Conservation (phyloP, 2,888 invertebrate genomes). For the Nemoura dubitans region DNA sequence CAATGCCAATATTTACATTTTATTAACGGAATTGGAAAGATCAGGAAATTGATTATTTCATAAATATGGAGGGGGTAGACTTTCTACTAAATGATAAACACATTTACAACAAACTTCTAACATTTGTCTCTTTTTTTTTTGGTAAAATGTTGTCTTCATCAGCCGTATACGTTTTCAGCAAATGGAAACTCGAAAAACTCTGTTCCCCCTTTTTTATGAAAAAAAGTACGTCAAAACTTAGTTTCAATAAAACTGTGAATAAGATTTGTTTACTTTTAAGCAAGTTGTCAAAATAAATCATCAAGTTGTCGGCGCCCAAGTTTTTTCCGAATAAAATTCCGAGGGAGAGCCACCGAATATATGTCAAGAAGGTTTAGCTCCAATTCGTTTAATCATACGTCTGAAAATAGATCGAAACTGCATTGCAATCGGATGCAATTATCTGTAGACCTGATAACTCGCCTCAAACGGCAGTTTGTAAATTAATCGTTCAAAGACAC, state of each 20-base stretch:
- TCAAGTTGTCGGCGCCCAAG: background rate
- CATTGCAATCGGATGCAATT: background rate
- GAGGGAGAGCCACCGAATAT: background rate
- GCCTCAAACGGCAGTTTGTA: background rate
- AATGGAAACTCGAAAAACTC: background rate
- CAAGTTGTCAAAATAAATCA: constrained; percentile 33
- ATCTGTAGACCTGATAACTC: background rate
- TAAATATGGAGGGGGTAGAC: background rate
- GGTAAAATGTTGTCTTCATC: background rate
- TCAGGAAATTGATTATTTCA: background rate
- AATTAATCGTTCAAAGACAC: background rate
- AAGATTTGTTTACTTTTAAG: constrained; percentile 27
- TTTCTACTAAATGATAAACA: background rate
- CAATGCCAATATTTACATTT: constrained; percentile 1
- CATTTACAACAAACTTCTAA: background rate
- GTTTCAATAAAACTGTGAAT: constrained; percentile 12
- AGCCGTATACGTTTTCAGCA: background rate
- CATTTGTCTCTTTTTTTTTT: background rate
- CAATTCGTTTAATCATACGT: background rate
- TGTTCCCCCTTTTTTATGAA: background rate
- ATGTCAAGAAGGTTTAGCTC: background rate
- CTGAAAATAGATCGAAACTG: background rate
- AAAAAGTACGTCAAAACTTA: background rate
- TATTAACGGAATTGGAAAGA: constrained; percentile 12
- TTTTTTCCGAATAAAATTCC: background rate